Percentiles rank a stretch among this genome's conserved stretches.
These are phyloP conservation scores for Orius insidiosus DNA, from an alignment of 1,140 invertebrate species.

Conservation along the genomic window DNA sequence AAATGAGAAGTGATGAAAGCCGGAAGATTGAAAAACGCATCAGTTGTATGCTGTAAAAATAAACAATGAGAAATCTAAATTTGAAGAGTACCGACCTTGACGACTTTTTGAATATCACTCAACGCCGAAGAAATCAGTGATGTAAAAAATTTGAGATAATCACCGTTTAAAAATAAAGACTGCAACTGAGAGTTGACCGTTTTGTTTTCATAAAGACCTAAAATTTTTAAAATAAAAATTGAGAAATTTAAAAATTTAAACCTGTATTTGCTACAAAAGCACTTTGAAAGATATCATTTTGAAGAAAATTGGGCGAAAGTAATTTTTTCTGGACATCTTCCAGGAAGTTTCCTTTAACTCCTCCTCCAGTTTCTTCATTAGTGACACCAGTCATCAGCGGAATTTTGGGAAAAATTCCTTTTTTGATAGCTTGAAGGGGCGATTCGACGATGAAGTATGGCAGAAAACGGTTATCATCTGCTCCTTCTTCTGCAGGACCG, in stretches of 20 bases:
- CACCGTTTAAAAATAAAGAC: constrained; percentile 18
- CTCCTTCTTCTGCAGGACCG: constrained; percentile 42
- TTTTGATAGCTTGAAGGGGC: constrained; percentile 31
- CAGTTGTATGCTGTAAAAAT: constrained; percentile 31
- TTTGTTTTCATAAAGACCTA: constrained; percentile 20
- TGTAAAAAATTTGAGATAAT: constrained; percentile 20
- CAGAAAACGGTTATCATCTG: constrained; percentile 33
- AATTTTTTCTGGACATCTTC: constrained; percentile 25
- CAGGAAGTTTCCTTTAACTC: constrained; percentile 30
- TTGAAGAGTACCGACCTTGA: constrained; percentile 18
- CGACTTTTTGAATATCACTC: constrained; percentile 18
- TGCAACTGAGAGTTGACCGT: constrained; percentile 16
- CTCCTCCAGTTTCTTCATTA: constrained; percentile 45
- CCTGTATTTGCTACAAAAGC: constrained; percentile 21
- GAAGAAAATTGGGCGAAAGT: constrained; percentile 34
- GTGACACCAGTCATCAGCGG: constrained; percentile 51
- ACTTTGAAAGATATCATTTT: constrained; percentile 30
- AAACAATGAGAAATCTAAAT: constrained; percentile 5
- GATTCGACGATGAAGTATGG: constrained; percentile 18
- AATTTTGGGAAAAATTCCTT: constrained; percentile 32
- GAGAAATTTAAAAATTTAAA: constrained; percentile 23
- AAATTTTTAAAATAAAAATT: constrained; percentile 16
- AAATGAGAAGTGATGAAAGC: constrained; percentile 45
- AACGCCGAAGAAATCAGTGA: constrained; percentile 5
- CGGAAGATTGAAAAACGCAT: constrained; percentile 54